Evolutionary conservation across 2,113 vertebrate species (phyloP).

Genomic region (Chloropsis cyanopogon): DNA sequence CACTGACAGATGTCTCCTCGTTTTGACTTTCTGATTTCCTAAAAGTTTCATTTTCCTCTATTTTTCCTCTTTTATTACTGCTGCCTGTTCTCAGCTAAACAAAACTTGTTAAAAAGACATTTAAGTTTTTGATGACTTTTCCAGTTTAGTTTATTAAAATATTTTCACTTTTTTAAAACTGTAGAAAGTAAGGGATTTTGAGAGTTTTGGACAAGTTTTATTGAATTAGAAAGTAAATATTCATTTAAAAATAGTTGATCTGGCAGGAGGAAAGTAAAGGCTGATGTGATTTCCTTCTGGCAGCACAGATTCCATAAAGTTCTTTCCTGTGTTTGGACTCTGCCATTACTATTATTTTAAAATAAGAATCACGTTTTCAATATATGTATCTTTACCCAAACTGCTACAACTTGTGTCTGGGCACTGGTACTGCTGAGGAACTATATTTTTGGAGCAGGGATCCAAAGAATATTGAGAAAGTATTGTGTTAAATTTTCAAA

Average conservation of each 20-base stretch:
- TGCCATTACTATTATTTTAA: not conserved
- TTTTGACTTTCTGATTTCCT: not conserved
- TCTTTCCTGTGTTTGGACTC: not conserved
- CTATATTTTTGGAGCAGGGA: not conserved
- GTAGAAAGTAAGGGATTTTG: not conserved
- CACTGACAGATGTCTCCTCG: not conserved
- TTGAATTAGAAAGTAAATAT: not conserved
- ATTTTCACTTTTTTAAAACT: not conserved
- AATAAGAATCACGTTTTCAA: not conserved
- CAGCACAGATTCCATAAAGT: not conserved
- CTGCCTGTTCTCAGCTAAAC: not conserved
- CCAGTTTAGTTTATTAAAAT: not conserved
- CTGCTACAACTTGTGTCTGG: not conserved
- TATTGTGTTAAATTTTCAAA: not conserved
- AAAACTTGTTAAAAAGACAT: not conserved
- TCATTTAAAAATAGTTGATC: not conserved
- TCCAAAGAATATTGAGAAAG: not conserved
- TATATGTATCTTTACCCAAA: not conserved
- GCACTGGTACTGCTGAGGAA: not conserved
- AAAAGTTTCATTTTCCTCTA: not conserved
- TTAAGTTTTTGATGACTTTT: not conserved
- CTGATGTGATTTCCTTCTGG: not conserved
- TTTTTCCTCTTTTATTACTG: not conserved
- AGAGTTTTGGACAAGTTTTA: not conserved
- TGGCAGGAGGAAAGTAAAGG: not conserved